These are phyloP conservation scores for Lepidurus apus DNA, from an alignment of 1,140 invertebrate genomes.

Conservation along the genomic window DNA sequence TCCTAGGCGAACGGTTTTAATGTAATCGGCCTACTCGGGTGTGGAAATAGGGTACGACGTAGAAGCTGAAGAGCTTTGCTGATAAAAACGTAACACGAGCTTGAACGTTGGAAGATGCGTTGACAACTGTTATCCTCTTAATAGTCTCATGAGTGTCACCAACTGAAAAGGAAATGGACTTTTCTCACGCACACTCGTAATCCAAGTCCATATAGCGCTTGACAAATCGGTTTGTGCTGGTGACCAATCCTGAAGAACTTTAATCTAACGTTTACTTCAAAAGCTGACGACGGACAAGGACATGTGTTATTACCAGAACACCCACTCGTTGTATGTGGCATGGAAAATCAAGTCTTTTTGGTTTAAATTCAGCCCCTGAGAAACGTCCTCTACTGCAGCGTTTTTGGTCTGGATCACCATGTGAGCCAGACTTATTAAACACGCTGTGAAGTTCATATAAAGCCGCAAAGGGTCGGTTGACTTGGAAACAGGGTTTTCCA, in stretches of 20 bases:
- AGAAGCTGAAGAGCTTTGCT: background rate
- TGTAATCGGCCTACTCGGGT: background rate
- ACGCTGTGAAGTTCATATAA: background rate
- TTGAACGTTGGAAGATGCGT: background rate
- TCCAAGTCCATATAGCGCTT: background rate
- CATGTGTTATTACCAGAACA: no score
- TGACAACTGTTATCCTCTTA: background rate
- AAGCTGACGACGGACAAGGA: no score
- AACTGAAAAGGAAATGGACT: background rate
- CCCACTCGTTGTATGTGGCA: no score
- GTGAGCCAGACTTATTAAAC: background rate
- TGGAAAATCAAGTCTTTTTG: no score
- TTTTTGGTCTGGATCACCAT: background rate
- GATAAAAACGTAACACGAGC: constrained; percentile 1
- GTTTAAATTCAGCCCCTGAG: no score
- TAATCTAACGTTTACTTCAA: no score
- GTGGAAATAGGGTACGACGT: background rate
- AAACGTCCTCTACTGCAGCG: background rate
- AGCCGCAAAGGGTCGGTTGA: background rate
- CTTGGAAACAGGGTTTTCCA: background rate
- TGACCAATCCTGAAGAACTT: no score
- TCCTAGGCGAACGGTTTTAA: no score
- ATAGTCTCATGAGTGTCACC: background rate
- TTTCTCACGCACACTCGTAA: background rate
- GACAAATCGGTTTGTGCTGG: no score